phyloP scores from a whole-genome alignment of 2,113 vertebrate genomes.

The Tinamus guttatus region DNA sequence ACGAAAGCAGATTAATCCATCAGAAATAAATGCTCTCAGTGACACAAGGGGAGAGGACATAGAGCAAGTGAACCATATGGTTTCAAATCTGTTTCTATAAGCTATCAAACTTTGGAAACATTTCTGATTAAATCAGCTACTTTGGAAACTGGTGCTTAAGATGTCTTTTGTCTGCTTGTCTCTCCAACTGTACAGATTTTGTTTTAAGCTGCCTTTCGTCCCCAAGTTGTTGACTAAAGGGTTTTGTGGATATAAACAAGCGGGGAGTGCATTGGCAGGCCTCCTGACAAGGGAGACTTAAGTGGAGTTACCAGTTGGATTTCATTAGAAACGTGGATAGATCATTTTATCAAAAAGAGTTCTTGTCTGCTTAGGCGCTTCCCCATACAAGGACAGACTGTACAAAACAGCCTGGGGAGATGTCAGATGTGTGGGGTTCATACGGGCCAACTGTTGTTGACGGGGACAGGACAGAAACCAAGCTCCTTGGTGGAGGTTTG shows the following conservation, averaged over 20 bases:
- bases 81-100: background rate
- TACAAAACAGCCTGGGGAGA: background rate
- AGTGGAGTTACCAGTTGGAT: background rate
- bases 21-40: accelerated
- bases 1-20: background rate
- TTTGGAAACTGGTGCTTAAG: background rate
- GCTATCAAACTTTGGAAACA: background rate
- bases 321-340: background rate
- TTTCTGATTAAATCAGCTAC: background rate
- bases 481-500: accelerated
- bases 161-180: background rate
- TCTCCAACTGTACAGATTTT: background rate
- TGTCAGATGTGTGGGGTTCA: accelerated
- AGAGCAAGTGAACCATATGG: background rate
- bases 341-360: background rate
- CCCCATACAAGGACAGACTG: accelerated
- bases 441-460: background rate
- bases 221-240: background rate
- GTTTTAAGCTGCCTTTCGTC: background rate
- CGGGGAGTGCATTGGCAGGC: background rate
- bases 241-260: background rate
- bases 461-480: background rate
- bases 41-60: background rate
- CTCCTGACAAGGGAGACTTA: background rate
- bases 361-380: background rate